Conservation (phyloP, 2,113 vertebrate genomes). For the Lophotis ruficrista region DNA sequence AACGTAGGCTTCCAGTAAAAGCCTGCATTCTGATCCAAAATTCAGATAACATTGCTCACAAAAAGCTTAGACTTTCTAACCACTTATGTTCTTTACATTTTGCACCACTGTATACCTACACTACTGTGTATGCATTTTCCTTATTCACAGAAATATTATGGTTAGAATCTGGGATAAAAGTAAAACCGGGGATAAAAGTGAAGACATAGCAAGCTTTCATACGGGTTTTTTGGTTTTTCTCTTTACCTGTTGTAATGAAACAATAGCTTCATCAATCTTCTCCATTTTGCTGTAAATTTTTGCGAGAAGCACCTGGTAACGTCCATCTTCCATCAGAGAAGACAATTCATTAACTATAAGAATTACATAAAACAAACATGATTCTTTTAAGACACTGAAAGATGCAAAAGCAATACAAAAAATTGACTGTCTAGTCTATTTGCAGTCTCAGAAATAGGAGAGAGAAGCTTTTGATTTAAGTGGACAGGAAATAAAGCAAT, state of each 20-base stretch:
- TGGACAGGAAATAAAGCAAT: background rate
- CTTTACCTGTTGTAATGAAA: conserved; percentile 87
- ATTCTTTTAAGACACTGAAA: background rate
- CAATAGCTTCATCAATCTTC: conserved; percentile 83
- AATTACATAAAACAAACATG: background rate
- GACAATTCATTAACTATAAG: conserved; percentile 84
- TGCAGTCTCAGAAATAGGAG: background rate
- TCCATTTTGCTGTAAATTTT: conserved; percentile 91
- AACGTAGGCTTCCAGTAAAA: background rate
- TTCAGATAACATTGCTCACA: background rate
- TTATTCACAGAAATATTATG: background rate
- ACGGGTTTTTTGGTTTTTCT: background rate
- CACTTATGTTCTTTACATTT: background rate
- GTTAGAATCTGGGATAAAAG: background rate
- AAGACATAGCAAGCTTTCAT: background rate
- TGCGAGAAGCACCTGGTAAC: conserved; percentile 88
- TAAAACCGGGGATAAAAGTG: background rate
- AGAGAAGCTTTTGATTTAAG: background rate
- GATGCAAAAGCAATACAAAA: background rate
- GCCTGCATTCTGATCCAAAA: background rate
- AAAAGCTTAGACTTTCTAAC: background rate
- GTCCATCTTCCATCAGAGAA: conserved; percentile 87
- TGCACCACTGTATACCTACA: background rate
- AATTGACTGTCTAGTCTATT: background rate
- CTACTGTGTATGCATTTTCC: background rate